Conservation (phyloP, 2,113 vertebrate species). For the Anser brachyrhynchus region DNA sequence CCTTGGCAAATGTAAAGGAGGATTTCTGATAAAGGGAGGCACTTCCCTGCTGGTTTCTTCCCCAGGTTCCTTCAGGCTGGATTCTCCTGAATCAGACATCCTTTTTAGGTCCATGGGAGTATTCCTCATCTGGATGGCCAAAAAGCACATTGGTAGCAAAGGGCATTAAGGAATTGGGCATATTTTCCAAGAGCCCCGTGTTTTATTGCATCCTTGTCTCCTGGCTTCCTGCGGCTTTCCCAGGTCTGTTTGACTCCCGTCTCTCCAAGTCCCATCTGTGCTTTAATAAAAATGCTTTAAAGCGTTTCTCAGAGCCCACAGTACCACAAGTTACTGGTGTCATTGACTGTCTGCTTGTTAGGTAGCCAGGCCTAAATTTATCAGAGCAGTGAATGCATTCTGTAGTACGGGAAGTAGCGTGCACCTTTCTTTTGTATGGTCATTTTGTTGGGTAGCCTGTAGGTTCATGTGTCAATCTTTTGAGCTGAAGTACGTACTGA, state of each 20-base stretch:
- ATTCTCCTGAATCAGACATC: neutral
- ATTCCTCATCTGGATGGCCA: neutral
- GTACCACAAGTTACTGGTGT: neutral
- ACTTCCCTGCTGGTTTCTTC: neutral
- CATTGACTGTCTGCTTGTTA: neutral
- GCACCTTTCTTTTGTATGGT: neutral
- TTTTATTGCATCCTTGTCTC: neutral
- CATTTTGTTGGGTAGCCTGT: neutral
- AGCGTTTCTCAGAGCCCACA: neutral
- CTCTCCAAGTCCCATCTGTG: neutral
- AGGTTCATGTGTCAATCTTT: neutral
- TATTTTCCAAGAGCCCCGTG: neutral
- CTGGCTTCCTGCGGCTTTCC: neutral
- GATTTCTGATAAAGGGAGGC: neutral
- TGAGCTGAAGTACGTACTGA: neutral
- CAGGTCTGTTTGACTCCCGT: neutral
- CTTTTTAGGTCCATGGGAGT: neutral
- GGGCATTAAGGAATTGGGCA: neutral
- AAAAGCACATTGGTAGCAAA: neutral
- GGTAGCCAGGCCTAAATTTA: neutral
- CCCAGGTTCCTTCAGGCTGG: neutral
- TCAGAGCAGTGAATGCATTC: neutral
- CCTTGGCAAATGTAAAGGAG: neutral
- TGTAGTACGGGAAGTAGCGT: accelerated
- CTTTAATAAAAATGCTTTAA: neutral